Evolutionary conservation across 2,113 vertebrate genomes (phyloP).

Genomic region (Nipponia nippon): DNA sequence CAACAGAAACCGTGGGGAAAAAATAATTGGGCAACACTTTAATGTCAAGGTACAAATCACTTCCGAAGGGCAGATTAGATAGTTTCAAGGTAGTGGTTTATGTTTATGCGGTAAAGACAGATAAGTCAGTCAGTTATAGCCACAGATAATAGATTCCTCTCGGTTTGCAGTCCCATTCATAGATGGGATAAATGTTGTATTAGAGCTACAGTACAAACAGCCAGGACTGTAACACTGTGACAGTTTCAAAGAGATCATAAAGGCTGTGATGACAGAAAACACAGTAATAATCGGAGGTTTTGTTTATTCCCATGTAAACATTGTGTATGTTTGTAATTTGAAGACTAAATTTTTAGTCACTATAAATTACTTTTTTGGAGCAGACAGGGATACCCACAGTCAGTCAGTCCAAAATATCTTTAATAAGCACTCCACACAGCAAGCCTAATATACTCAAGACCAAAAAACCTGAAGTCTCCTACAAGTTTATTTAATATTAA

Average conservation of each 20-base stretch:
- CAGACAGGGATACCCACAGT: not conserved
- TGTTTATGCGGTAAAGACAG: not conserved
- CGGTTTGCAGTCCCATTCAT: not conserved
- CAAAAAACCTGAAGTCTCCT: not conserved
- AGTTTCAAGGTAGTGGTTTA: not conserved
- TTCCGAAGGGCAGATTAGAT: not conserved
- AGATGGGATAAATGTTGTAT: not conserved
- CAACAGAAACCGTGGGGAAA: not conserved
- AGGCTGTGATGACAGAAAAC: not conserved
- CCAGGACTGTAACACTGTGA: not conserved
- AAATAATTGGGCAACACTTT: not conserved
- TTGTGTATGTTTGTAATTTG: not conserved
- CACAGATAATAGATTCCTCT: not conserved
- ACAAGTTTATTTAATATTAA: not conserved
- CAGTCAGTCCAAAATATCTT: not conserved
- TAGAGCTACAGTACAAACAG: not conserved
- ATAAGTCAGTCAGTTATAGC: not conserved
- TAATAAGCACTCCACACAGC: not conserved
- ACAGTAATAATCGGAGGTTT: not conserved
- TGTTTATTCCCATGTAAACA: not conserved
- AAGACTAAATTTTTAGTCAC: not conserved
- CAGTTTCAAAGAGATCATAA: not conserved
- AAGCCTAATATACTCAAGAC: not conserved
- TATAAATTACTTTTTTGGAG: not conserved
- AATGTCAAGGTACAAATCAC: not conserved